These are phyloP conservation scores for Notechis scutatus DNA, from an alignment of 2,113 vertebrate genomes.

Conservation along the genomic window DNA sequence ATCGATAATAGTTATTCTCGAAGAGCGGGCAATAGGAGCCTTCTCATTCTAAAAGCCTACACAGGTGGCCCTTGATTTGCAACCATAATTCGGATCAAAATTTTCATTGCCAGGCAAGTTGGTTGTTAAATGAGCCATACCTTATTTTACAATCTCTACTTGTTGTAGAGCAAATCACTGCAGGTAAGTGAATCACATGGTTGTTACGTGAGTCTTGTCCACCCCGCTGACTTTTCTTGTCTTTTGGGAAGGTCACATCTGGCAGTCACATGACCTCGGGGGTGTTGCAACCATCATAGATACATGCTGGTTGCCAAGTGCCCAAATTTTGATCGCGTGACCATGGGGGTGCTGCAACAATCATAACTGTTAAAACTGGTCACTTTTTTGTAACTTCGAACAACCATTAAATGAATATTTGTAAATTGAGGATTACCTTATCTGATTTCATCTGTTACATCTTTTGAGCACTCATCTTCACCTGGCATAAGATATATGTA, in stretches of 20 bases:
- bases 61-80: not conserved
- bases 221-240: too few species aligned
- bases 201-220: not conserved
- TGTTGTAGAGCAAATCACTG: too few species aligned
- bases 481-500: not conserved
- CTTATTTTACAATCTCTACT: not conserved
- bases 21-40: not conserved
- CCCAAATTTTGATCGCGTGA: not conserved
- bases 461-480: not conserved
- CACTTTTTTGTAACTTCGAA: not conserved
- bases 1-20: not conserved
- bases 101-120: not conserved
- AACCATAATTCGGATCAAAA: not conserved
- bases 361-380: not conserved
- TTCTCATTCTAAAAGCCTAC: not conserved
- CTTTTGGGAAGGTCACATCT: too few species aligned
- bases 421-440: not conserved
- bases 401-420: not conserved
- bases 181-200: not conserved
- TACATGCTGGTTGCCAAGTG: not conserved
- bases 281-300: not conserved
- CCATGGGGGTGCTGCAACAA: not conserved
- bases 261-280: too few species aligned
- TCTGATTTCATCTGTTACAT: not conserved
- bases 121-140: not conserved